Evolutionary conservation across 2,113 vertebrate genomes (phyloP).

Genomic region (Paracanthobrama guichenoti): DNA sequence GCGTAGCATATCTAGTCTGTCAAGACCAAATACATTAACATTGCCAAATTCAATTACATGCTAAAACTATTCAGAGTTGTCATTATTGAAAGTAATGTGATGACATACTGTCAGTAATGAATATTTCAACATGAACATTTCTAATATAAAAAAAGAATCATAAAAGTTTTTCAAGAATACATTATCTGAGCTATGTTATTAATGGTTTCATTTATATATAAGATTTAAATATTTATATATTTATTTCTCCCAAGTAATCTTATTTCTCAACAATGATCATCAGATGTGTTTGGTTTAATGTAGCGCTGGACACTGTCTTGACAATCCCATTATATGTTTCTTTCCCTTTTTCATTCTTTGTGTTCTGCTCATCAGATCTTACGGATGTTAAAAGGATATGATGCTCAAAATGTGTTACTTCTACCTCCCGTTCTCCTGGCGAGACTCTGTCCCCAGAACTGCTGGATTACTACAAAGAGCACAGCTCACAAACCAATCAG

Average conservation of each 20-base stretch:
- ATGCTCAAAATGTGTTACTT: constrained; percentile 74
- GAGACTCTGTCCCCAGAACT: constrained; percentile 82
- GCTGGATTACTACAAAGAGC: constrained; percentile 76
- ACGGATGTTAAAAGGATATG: constrained; percentile 74
- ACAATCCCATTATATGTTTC: background rate
- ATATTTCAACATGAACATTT: background rate
- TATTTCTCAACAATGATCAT: background rate
- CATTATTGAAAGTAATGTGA: background rate
- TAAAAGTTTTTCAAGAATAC: background rate
- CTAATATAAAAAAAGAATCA: background rate
- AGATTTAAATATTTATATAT: too few species aligned
- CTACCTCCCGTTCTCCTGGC: constrained; percentile 80
- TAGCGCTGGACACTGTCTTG: background rate
- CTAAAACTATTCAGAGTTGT: too few species aligned
- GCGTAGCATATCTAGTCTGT: too few species aligned
- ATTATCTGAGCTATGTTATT: background rate
- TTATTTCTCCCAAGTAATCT: background rate
- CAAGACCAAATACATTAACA: too few species aligned
- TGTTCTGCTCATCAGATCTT: constrained; percentile 76
- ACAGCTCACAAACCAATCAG: constrained; percentile 64
- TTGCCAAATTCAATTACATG: too few species aligned
- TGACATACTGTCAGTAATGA: background rate
- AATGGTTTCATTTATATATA: too few species aligned
- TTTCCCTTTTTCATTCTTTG: background rate
- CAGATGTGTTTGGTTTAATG: background rate